Base-by-base conservation (phyloP, 1,140 invertebrate genomes). In the Drosophila chauvacae region DNA sequence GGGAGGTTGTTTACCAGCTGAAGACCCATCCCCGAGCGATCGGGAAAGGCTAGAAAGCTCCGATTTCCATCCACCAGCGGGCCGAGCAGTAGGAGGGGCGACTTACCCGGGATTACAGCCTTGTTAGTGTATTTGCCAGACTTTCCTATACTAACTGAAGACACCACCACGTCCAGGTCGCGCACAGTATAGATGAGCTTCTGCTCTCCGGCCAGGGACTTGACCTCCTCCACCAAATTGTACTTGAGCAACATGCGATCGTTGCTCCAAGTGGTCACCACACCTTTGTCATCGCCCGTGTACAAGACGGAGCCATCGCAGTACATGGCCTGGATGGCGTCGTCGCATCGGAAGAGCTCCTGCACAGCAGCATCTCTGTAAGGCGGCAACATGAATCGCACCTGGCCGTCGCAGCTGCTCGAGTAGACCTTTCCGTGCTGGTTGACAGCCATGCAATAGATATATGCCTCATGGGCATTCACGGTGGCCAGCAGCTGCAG, bases 221-320 rank as follows among this genome's bases (percentile, higher is more conserved):
- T 92, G 0, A 93, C 92, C 37, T 92, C 91, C 62, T 93, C 92
- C 10, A 92, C 90, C 30, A 93, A 35, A 69, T 86, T 92, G 63
- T 91, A 92, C 64, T 92, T 92, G 16, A 92, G 92, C 30, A 87
- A 62, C 77, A 93, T 92, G 39, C 90, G 90, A 60, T 92, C 90
- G 56, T 93, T 85, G 51, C 72, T 76, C 91, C 92, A 93, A 30
- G 90, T 88, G 53, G 90, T 88, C 13, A 92, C 91, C 3, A 91
- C 85, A 14, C 92, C 92, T 41, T 92, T 92, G 58, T 93, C 92
- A 60, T 93, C 92, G 10, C 92, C 92, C 4, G 91, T 91, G 18
- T 86, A 93, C 0, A 93, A 63, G 5, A 85, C 61, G 10, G 85
- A 75, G 7, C 90, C 88, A 50, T 81, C 85, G 51, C 81, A 84